Base-by-base conservation (phyloP, 2,888 invertebrate genomes). In the Agrenia bidenticulata region DNA sequence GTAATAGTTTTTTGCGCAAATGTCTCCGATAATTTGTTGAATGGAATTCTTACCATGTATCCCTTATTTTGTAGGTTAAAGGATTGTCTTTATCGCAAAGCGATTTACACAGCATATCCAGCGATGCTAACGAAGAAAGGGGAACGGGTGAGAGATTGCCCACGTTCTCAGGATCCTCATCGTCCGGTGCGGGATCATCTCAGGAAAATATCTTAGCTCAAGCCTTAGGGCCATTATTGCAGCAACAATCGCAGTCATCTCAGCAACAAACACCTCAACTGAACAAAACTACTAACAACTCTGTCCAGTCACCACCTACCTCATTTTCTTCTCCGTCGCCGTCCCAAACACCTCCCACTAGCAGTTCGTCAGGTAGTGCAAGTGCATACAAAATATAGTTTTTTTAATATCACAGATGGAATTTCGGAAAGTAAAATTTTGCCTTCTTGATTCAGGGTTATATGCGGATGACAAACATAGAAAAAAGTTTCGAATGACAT, bases 31-130 rank as follows among this genome's bases (percentile, higher is more conserved):
- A n/a, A n/a, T 15, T 21, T 41, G 54, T 21, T 54, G 23, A 54
- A 54, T 17, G 23, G 13, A 54, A 17, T 9, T 7, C 17, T 17
- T 23, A 9, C 11, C 9, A 13, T 49, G 21, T 7, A 9, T 19
- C 21, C 21, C 21, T 53, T 53, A 26, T 55, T 39, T 42, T 77
- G 4, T 77, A 88, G 88, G 88, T 89, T 55, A 89, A 89, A 81
- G 89, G 89, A 73, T 81, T 89, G 78, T 89, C 89, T 61, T 67
- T 75, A 63, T 76, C 76, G 62, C 76, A 76, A 67, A 75, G 72
- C 71, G 76, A 76, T 69, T 69, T 76, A 70, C 76, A 76, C 59
- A 75, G 73, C 70, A 76, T 76, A 71, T 76, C 76, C 55, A 76
- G 67, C 58, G 76, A 76, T 68, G 74, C 70, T 53, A 66, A 65